A percentile compares a stretch with the other conserved stretches of the same genome.
Evolutionary conservation across 2,113 vertebrate species (phyloP).

Genomic region (Sylvilagus bachmani): DNA sequence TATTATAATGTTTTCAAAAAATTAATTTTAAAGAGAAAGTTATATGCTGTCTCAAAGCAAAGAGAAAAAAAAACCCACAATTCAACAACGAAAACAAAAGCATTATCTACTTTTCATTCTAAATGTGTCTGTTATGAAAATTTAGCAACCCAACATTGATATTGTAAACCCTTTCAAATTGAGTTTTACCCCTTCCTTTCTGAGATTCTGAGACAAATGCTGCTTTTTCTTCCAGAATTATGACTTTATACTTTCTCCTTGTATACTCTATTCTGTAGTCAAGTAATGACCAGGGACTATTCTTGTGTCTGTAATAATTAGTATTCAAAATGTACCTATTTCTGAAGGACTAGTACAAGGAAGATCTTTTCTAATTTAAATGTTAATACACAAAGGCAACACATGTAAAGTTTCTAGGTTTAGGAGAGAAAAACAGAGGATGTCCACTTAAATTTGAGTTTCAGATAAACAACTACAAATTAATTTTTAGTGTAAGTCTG

Average conservation of each 20-base stretch:
- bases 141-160: background rate
- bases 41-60: conserved; percentile 16
- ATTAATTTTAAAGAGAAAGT: background rate
- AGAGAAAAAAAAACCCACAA: background rate
- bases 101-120: background rate
- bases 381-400: background rate
- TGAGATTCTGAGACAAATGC: background rate
- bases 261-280: background rate
- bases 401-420: background rate
- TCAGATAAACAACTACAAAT: conserved; percentile 4
- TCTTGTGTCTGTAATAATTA: background rate
- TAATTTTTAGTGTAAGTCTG: background rate
- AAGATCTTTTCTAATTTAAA: conserved; percentile 19
- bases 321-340: background rate
- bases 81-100: background rate
- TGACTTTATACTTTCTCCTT: background rate
- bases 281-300: background rate
- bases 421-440: conserved; percentile 31
- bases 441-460: conserved; percentile 11
- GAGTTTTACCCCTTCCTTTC: background rate
- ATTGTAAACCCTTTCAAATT: conserved; percentile 21
- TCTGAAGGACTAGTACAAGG: background rate
- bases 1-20: background rate
- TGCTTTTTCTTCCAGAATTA: conserved; percentile 3
- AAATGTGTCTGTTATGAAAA: background rate